Evolutionary conservation across 2,797 vertebrate species (phyloP), one percentile per base, ranked within the genome.

Genomic region (Clarias laeviceps): DNA sequence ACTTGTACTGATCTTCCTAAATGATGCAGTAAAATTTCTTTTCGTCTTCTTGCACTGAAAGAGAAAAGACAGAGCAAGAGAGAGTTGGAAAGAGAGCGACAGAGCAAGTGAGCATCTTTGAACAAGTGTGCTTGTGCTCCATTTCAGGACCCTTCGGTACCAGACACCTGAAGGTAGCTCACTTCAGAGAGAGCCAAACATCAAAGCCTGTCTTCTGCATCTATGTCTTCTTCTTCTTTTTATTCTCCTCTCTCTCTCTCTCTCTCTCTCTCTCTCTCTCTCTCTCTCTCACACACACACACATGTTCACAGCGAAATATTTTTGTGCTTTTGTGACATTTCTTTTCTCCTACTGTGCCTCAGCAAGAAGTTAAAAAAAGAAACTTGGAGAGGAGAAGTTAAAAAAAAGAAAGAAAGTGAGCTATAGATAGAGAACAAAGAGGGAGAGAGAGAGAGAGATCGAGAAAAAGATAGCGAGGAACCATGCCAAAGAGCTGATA

Each of bases 111-210:
- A 45, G 77, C 64, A 59, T 50, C 82, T 86, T 69, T 84, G 82
- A 86, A 86, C 82, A 82, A 69, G 66, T 80, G 50, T 61, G 59
- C 34, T 76, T 70, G 20, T 66, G 62, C 66, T 72, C 78, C 80
- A 80, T 87, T 87, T 82, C 78, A 84, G 88, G 81, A 84, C 84
- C 79, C 82, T 69, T 86, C 64, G 50, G 85, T 83, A 85, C 73
- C 72, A 88, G 84, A 83, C 84, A 89, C 87, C 89, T 85, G 86
- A 88, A 88, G 87, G 86, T 82, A 86, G 59, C 82, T 81, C 68
- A 89, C 87, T 89, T 90, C 87, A 85, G 68, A 87, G 85, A 79
- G 70, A 84, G 40, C 82, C 54, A 77, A 86, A 91, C 89, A 90
- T 91, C 88, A 90, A 90, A 91, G 89, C 73, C 66, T 50, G 32